Evolutionary conservation across 1,140 invertebrate species (phyloP), one percentile per base, ranked within the genome.

Genomic region (Orchestia grillus): DNA sequence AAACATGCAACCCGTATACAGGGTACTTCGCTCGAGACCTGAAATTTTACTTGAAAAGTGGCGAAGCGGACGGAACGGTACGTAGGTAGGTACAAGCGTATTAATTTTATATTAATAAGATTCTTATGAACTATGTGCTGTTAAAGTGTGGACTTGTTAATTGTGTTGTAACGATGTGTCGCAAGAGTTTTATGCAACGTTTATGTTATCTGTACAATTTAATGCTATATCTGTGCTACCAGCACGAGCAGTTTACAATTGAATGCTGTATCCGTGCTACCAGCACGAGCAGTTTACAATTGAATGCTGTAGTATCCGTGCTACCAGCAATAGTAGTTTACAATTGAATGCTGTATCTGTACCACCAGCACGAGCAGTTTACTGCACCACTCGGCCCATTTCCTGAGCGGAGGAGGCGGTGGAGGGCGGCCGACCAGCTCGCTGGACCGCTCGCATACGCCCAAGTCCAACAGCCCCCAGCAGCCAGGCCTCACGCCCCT

Each of bases 401-500:
- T 94, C 92, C 92, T 94, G 44, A 94, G 92, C 92, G 92, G 43
- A n/a, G 92, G 43, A 6, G 92, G 92, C 44, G 92, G 43, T 45
- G 43, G 43, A 42, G 43, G 92, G 44, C 92, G 43, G 1, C 44
- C 94, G 19, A 15, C 53, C 40, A 41, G 15, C 28, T n/a, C 96
- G 36, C n/a, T 47, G 95, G 43, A 77, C 95, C 45, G 77, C 44
- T 36, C 42, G 16, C 44, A 47, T 44, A 44, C 87, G 23, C 40
- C 96, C 47, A 90, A 96, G 87, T 96, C 96, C 87, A 96, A 96
- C 96, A 53, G 87, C 95, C 91, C 91, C 96, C 47, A 90, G 96
- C 92, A 94, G 87, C 96, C 96, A 62, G 96, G 96, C 43, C 96
- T 97, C 44, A 97, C 96, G 8, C 96, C 96, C 40, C 96, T 97